phyloP scores from a whole-genome alignment of 2,888 invertebrate genomes.

The Cheilosia soror region DNA sequence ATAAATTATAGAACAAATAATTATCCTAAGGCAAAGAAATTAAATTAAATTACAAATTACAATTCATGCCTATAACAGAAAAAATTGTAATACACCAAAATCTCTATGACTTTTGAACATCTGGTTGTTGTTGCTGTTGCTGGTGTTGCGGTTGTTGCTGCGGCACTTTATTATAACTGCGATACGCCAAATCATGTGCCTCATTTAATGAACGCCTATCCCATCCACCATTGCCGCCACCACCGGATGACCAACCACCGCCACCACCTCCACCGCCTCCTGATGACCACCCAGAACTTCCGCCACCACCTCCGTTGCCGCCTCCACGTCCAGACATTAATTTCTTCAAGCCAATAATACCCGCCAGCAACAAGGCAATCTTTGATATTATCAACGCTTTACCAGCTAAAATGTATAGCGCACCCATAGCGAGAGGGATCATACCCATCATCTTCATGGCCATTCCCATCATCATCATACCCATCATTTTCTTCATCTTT shows the following conservation, averaged over 20 bases:
- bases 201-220: constrained; percentile 88
- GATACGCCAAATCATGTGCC: constrained; percentile 89
- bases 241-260: constrained; percentile 82
- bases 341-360: constrained; percentile 93
- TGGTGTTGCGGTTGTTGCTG: constrained; percentile 77
- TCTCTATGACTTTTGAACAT: constrained; percentile 73
- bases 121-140: constrained; percentile 71
- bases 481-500: constrained; percentile 96
- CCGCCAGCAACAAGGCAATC: constrained; percentile 91
- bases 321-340: constrained; percentile 88
- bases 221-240: constrained; percentile 88
- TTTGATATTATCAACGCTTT: constrained; percentile 92
- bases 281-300: constrained; percentile 84
- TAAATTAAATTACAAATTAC: constrained; percentile 69
- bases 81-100: constrained; percentile 46
- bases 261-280: constrained; percentile 83
- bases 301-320: constrained; percentile 84
- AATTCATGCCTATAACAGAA: constrained; percentile 55
- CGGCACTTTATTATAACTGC: constrained; percentile 85
- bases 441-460: constrained; percentile 93
- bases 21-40: constrained; percentile 45
- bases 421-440: constrained; percentile 91
- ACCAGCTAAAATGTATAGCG: constrained; percentile 91
- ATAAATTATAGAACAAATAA: constrained; percentile 61
- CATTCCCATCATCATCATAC: constrained; percentile 95